A percentile compares a stretch with the other conserved stretches of the same genome.
phyloP scores from a whole-genome alignment of 2,113 vertebrate species.

The Campylomormyrus tamandua region DNA sequence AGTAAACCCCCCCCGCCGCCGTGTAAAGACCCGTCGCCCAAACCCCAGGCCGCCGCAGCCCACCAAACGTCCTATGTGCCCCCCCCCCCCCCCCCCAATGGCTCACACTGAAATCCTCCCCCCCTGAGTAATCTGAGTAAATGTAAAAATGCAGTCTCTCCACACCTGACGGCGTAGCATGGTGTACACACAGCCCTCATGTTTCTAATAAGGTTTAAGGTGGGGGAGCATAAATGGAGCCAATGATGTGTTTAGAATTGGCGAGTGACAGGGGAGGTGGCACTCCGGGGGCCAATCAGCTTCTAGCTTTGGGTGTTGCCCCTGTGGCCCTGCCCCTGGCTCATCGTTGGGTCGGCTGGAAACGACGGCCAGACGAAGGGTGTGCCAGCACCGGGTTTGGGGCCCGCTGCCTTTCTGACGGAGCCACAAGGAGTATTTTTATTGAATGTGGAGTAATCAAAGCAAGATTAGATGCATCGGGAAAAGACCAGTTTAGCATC shows the following conservation, averaged over 20 bases:
- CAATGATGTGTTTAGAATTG: not conserved
- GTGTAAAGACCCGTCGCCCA: too few relatives aligned
- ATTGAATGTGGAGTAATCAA: not conserved
- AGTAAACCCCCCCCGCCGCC: too few relatives aligned
- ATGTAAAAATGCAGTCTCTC: not conserved
- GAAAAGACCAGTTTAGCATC: not conserved
- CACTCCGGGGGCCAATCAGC: not conserved
- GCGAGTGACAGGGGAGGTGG: not conserved
- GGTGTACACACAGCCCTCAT: not conserved
- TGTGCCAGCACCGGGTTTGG: not conserved
- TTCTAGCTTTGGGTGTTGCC: not conserved
- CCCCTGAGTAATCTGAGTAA: not conserved
- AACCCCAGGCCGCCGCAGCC: too few relatives aligned
- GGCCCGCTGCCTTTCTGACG: not conserved
- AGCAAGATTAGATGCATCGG: not conserved
- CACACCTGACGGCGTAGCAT: not conserved
- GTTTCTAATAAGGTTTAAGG: not conserved
- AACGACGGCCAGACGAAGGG: not conserved
- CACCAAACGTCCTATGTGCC: too few relatives aligned
- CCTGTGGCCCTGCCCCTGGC: not conserved
- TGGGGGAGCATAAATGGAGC: not conserved
- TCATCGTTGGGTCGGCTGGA: not conserved
- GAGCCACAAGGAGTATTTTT: not conserved
- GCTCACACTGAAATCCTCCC: not conserved
- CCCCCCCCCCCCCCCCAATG: not conserved